Base-by-base conservation (phyloP, 2,888 invertebrate species). In the Plagiodera versicolora region DNA sequence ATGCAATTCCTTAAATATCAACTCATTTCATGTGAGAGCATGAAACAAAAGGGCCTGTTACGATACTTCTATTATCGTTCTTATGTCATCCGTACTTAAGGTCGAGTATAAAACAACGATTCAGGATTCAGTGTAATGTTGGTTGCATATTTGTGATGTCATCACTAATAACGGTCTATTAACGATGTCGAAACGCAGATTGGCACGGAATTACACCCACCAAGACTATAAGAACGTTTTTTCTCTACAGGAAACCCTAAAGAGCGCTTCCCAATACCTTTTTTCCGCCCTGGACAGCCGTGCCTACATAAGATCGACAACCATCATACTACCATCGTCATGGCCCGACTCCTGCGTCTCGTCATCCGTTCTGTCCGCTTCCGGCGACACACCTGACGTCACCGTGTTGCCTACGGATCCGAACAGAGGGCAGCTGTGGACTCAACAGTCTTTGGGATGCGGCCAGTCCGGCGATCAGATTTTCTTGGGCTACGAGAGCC, bases 381-480 rank as follows among this genome's bases (percentile, higher is more conserved):
- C 81, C 61, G 83, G 84, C n/a, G 84, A 84, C 67, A 71, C 78
- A 28, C 80, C 85, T 9, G 86, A 88, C 70, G 78, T 88, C 49
- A 81, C 81, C 6, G 73, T 83, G 24, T 77, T 85, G 19, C 82
- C 82, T 2, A 74, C 77, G 9, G 82, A 83, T 20, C 83, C 85
- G 65, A 81, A 83, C 4, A 77, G 85, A 47, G 84, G 83, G 62
- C 81, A 78, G 9, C 80, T 84, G n/a, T 87, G 84, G 83, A 87
- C 87, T 0, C 84, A 86, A 70, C 87, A 87, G 72, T 83, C 84
- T 2, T 79, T 83, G 20, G 85, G 85, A 9, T 88, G 87, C 68
- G 86, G 86, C 3, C 80, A 82, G 66, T 74, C 75, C 0, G 87
- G 87, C 0, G 85, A 86, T 70, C 86, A 85, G 73, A 84, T 87